phyloP scores from a whole-genome alignment of 2,888 invertebrate species.

The Heliconius hortense region DNA sequence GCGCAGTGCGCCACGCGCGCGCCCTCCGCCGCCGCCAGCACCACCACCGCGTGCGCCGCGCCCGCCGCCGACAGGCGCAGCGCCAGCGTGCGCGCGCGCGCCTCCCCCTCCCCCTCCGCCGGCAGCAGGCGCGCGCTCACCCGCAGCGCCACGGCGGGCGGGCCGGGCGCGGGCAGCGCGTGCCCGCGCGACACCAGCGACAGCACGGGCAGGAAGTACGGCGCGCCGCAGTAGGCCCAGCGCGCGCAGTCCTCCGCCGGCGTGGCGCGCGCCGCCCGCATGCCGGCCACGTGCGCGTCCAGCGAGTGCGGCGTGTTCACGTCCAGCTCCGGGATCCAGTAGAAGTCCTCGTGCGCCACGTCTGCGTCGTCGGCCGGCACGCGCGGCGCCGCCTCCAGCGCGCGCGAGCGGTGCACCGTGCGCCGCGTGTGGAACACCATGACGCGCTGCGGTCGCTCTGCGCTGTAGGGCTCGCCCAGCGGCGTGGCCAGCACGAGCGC shows the following conservation, averaged over 20 bases:
- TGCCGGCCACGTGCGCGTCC: constrained; percentile 47
- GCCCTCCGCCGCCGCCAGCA: constrained; percentile 55
- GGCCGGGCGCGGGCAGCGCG: constrained; percentile 39
- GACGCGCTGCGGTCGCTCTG: constrained; percentile 84
- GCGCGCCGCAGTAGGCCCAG: constrained; percentile 89
- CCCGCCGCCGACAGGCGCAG: constrained; percentile 45
- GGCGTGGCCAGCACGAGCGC: constrained; percentile 66
- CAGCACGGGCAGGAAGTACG: constrained; percentile 89
- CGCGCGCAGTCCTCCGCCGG: constrained; percentile 77
- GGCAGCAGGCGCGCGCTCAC: constrained; percentile 75
- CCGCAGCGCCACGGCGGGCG: constrained; percentile 37
- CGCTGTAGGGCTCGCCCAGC: constrained; percentile 88
- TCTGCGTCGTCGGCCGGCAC: constrained; percentile 74
- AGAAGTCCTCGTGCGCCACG: constrained; percentile 68
- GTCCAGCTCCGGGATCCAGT: constrained; percentile 90
- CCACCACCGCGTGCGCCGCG: constrained; percentile 54
- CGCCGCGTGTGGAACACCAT: constrained; percentile 86
- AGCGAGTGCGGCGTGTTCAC: constrained; percentile 84
- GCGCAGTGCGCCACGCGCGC: constrained; percentile 36
- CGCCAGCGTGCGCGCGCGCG: constrained; percentile 54
- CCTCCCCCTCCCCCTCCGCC: constrained; percentile 62
- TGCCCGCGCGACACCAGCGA: constrained; percentile 75
- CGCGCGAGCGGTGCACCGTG: constrained; percentile 63
- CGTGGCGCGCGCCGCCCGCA: constrained; percentile 40
- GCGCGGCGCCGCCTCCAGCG: constrained; percentile 47